phyloP scores from a whole-genome alignment of 2,888 invertebrate species.

The Philopedon plagiatum region DNA sequence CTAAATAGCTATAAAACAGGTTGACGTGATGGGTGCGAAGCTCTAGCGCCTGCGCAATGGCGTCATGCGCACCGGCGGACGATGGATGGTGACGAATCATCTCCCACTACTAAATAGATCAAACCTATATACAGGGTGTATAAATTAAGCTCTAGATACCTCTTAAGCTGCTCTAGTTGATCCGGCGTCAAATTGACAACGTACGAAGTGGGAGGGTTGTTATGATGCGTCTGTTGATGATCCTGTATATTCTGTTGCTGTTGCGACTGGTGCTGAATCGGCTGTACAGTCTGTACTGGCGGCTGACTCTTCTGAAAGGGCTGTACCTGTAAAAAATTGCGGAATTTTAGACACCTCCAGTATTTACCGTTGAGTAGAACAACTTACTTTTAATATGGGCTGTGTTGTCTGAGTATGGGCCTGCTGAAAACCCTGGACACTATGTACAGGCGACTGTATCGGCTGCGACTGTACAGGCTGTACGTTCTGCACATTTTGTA shows the following conservation, averaged over 20 bases:
- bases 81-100: too few species aligned
- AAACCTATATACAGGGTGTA: background rate
- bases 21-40: too few species aligned
- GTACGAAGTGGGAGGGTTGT: constrained; percentile 64
- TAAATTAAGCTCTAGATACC: constrained; percentile 21
- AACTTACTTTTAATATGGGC: constrained; percentile 61
- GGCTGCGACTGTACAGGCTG: constrained; percentile 42
- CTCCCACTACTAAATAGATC: too few species aligned
- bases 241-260: constrained; percentile 53
- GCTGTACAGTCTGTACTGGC: constrained; percentile 67
- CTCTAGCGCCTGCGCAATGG: too few species aligned
- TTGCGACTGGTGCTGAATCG: constrained; percentile 59
- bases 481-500: constrained; percentile 45
- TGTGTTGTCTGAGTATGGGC: constrained; percentile 58
- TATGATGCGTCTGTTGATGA: constrained; percentile 54
- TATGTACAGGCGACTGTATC: constrained; percentile 52
- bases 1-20: too few species aligned
- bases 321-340: constrained; percentile 54
- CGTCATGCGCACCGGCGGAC: too few species aligned
- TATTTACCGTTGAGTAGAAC: too few species aligned
- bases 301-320: constrained; percentile 67
- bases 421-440: constrained; percentile 54
- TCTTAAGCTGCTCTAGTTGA: constrained; percentile 67
- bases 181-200: constrained; percentile 69
- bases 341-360: constrained; percentile 35